Evolutionary conservation across 2,113 vertebrate species (phyloP).

Genomic region (Coptodon rendalli): DNA sequence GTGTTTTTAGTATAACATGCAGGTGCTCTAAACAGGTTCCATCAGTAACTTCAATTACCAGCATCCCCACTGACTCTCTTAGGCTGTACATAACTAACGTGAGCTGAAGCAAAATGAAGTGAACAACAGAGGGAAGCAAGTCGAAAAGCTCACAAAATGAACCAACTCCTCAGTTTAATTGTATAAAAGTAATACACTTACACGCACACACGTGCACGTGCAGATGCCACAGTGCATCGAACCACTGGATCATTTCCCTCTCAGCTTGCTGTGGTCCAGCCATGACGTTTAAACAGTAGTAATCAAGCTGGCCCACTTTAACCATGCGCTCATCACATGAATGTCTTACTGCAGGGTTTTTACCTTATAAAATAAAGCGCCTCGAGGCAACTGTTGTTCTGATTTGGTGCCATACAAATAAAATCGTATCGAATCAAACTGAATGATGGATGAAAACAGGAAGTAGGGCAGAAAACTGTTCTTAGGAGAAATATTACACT

Average conservation of each 20-base stretch:
- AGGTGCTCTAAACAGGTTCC: background rate
- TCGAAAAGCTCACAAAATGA: background rate
- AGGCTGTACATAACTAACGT: background rate
- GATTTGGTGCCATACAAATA: background rate
- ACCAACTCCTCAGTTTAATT: background rate
- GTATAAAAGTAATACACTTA: background rate
- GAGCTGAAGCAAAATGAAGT: background rate
- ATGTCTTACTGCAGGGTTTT: background rate
- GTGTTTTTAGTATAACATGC: background rate
- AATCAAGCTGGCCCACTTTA: background rate
- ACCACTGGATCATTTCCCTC: background rate
- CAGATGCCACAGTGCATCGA: background rate
- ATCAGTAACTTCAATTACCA: background rate
- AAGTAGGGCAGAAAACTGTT: background rate
- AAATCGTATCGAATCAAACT: accelerated
- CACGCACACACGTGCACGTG: accelerated
- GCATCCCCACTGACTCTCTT: background rate
- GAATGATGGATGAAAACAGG: background rate
- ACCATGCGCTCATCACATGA: background rate
- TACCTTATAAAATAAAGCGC: background rate
- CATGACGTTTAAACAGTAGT: background rate
- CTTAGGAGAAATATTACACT: accelerated
- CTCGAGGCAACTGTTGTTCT: background rate
- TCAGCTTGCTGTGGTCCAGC: background rate
- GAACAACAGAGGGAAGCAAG: background rate